Base-by-base conservation (phyloP, 2,888 invertebrate species). In the Eupelmus urozonus region DNA sequence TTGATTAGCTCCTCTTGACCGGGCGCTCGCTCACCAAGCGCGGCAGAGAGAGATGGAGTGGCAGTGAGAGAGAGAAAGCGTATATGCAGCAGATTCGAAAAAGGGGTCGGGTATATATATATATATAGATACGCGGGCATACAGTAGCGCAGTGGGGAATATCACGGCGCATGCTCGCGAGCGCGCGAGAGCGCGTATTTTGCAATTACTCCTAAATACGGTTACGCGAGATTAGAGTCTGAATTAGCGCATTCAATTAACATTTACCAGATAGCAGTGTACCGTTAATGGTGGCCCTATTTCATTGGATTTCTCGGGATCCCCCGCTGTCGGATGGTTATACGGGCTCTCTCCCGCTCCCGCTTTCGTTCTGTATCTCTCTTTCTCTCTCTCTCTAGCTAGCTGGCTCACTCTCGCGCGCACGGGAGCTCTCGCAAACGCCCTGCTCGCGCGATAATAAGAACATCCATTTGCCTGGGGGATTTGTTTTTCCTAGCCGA, bases 191-290 rank as follows among this genome's bases (percentile, higher is more conserved):
- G n/a, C n/a, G n/a, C 85, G 85, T 86, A 88, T 87, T 87, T 87
- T 84, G 85, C 85, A 85, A 86, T 88, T 88, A 84, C 83, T 83
- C 85, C 84, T 84, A 86, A 88, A 88, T 88, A 87, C 85, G 85
- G 85, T 84, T 85, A 84, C 83, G 83, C 84, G 82, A 86, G 86
- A 87, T 88, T 87, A 88, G 86, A 87, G 86, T 82, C 83, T 85
- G 86, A 85, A 87, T 88, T 88, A 86, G 85, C 87, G 86, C 84
- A 87, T 87, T 88, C 87, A 88, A 88, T 89, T 88, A 89, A 87
- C 88, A 83, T 87, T 87, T 86, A 86, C 84, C 84, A 82, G 81
- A 80, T 80, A 78, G 81, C 74, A 79, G 77, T 77, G 80, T 73
- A 69, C 81, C 80, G 79, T 76, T 82, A 82, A 82, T 81, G 80